A percentile compares a stretch with the other conserved stretches of the same genome.
phyloP scores from a whole-genome alignment of 2,113 vertebrate genomes.

The Periophthalmus modestus region DNA sequence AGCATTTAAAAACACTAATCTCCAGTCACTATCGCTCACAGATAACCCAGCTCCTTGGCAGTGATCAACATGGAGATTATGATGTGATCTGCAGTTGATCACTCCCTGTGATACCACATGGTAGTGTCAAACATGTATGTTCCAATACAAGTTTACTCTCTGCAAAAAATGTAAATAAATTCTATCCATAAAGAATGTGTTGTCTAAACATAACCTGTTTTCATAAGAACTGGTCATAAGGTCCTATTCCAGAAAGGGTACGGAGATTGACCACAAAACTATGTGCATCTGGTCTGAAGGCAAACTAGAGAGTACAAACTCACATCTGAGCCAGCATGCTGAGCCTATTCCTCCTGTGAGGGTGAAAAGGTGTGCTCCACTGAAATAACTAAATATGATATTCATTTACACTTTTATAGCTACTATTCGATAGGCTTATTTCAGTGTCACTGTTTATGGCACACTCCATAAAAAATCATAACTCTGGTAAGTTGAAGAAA shows the following conservation, averaged over 20 bases:
- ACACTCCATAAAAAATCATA: not conserved
- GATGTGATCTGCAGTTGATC: constrained; percentile 60
- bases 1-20: constrained; percentile 72
- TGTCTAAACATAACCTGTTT: not conserved
- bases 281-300: not conserved
- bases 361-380: not conserved
- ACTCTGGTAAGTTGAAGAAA: not conserved
- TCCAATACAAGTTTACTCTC: constrained; percentile 40
- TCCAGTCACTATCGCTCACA: constrained; percentile 47
- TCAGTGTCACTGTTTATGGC: not conserved
- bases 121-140: constrained; percentile 41
- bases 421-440: not conserved
- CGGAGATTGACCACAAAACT: not conserved
- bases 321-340: too few relatives aligned
- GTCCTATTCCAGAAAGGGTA: not conserved
- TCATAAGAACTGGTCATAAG: not conserved
- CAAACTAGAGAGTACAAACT: not conserved
- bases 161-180: not conserved
- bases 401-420: too few relatives aligned
- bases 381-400: not conserved
- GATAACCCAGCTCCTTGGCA: constrained; percentile 62
- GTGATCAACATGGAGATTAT: constrained; percentile 63
- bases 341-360: not conserved
- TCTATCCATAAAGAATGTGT: not conserved
- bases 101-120: constrained; percentile 52